phyloP scores from a whole-genome alignment of 2,797 vertebrate species.

The Oreonectes daqikongensis region DNA sequence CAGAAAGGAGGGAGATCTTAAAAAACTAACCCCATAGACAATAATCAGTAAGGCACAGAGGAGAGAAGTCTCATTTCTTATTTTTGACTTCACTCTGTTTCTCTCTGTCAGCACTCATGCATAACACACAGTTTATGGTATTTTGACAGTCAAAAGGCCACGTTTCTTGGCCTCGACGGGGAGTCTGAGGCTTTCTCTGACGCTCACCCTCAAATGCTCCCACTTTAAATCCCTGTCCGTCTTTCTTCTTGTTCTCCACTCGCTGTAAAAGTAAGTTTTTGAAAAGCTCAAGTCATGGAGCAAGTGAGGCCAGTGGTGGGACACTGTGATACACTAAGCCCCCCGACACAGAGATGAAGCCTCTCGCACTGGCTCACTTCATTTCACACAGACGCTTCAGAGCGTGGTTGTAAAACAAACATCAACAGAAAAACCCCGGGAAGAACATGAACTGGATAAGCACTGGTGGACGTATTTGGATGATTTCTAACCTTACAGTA shows the following conservation, averaged over 20 bases:
- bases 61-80: neutral
- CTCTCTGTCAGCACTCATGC: neutral
- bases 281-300: constrained; percentile 32
- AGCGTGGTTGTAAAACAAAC: constrained; percentile 17
- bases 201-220: constrained; percentile 6
- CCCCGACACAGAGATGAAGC: constrained; percentile 20
- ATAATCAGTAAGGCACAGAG: neutral
- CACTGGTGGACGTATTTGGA: neutral
- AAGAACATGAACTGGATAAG: neutral
- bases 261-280: constrained; percentile 23
- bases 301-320: constrained; percentile 25
- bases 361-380: neutral
- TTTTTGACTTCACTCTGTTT: neutral
- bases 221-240: constrained; percentile 26
- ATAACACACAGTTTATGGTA: constrained; percentile 18
- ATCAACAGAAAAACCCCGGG: neutral
- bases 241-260: constrained; percentile 28
- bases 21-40: constrained; percentile 1
- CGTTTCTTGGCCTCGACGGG: constrained; percentile 7
- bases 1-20: neutral
- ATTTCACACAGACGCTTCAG: constrained; percentile 15
- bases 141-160: constrained; percentile 42
- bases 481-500: neutral
- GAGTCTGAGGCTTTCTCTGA: constrained; percentile 17
- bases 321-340: constrained; percentile 30